A percentile compares a stretch with the other conserved stretches of the same genome.
Evolutionary conservation across 1,140 invertebrate genomes (phyloP).

Genomic region (Sipha flava): DNA sequence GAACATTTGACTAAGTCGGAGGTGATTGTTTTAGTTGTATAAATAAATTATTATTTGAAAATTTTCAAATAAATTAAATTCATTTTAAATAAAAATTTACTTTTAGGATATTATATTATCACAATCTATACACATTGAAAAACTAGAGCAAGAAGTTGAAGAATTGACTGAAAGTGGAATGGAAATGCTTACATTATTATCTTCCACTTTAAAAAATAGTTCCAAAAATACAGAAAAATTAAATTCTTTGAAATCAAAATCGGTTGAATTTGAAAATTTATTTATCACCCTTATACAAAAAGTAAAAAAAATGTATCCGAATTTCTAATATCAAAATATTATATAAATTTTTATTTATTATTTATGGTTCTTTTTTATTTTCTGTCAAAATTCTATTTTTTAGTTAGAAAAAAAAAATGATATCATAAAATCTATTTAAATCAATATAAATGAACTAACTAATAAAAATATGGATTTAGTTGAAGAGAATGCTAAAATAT

Average conservation of each 20-base stretch:
- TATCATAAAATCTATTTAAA: neutral
- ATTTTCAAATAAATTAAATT: neutral
- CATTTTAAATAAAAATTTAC: neutral
- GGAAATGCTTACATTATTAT: conserved; percentile 6
- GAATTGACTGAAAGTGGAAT: conserved; percentile 25
- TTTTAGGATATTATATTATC: conserved; percentile 10
- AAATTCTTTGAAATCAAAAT: neutral
- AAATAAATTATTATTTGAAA: neutral
- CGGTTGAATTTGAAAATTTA: neutral
- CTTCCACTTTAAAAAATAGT: neutral
- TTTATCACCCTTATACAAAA: neutral
- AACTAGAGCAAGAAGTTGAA: conserved; percentile 10
- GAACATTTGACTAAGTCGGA: conserved; percentile 7
- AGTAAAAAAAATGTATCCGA: neutral
- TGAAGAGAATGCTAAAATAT: neutral
- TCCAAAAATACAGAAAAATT: neutral
- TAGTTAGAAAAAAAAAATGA: conserved; percentile 13
- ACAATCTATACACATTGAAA: conserved; percentile 8
- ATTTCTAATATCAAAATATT: neutral
- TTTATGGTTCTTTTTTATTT: neutral
- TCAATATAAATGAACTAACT: neutral
- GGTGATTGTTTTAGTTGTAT: neutral
- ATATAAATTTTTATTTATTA: too few relatives aligned
- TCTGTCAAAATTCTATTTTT: neutral
- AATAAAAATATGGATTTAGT: neutral